These are phyloP conservation scores for Arizona elegans DNA, from an alignment of 2,113 vertebrate genomes.

Conservation along the genomic window DNA sequence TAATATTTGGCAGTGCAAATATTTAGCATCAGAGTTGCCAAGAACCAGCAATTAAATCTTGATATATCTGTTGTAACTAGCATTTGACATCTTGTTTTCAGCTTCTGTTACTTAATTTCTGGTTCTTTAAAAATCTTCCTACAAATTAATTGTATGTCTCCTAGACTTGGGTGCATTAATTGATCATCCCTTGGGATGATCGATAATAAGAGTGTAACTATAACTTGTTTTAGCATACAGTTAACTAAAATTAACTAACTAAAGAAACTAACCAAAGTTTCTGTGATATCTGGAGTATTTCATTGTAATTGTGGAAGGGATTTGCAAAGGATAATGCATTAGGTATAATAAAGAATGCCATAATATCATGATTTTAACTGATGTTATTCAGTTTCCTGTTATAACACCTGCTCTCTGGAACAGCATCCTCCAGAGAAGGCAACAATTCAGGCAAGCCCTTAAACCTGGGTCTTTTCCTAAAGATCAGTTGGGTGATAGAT, in stretches of 20 bases:
- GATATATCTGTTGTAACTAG: conserved; percentile 12
- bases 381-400: background rate
- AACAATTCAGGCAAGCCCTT: background rate
- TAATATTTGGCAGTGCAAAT: conserved; percentile 19
- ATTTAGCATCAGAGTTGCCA: conserved; percentile 23
- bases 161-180: conserved; percentile 19
- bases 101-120: background rate
- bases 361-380: background rate
- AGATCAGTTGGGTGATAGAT: background rate
- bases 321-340: background rate
- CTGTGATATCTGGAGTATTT: background rate
- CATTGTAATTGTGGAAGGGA: background rate
- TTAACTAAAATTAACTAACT: background rate
- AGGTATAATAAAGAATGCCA: background rate
- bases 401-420: background rate
- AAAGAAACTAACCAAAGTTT: background rate
- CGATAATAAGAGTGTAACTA: conserved; percentile 2
- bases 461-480: background rate
- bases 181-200: background rate
- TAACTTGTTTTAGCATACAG: background rate
- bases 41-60: conserved; percentile 12
- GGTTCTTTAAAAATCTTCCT: background rate
- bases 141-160: conserved; percentile 16
- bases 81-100: conserved; percentile 18
- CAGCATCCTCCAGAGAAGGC: background rate